Evolutionary conservation across 2,113 vertebrate species (phyloP), one percentile per base, ranked within the genome.

Genomic region (Sinocyclocheilus maitianheensis): DNA sequence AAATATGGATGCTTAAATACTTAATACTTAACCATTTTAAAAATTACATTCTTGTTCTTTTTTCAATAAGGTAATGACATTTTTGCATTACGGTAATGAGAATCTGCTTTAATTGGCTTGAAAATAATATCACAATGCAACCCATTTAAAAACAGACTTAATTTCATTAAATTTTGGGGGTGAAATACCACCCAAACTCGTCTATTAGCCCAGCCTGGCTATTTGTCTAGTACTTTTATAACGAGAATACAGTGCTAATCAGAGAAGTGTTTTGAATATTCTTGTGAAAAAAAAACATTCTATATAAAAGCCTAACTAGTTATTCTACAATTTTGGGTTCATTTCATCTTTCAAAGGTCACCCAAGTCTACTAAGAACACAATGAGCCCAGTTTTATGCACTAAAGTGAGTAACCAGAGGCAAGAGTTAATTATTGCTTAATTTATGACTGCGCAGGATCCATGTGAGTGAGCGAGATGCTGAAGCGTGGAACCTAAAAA

Each of bases 171-270:
- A 26, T 26, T 77, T 77, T 77, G 2, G 30, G 3, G 22, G 20
- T 43, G 30, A 80, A 43, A 62, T 43, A 43, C n/a, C 12, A 24
- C 55, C 12, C 34, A n/a, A 40, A 74, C 71, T 12, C 46, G 37
- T 74, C 10, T 74, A 16, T 43, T 43, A 60, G 18, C 55, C 58
- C 20, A 43, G 77, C 20, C 77, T 43, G 22, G 55, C 78, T 80
- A 63, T 43, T 40, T 4, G 2, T 60, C 53, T 30, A 60, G 53
- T 46, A 46, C 34, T 24, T 43, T 43, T 14, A n/a, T 62, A 60
- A 16, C 20, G 46, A 16, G 30, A 80, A 62, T 24, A 80, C 78
- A 80, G 78, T 63, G 55, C 77, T 43, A 40, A 80, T 63, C 55
- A 62, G 30, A 60, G 14, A 58, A 58, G 12, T 24, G 20, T 79